A percentile compares a stretch with the other conserved stretches of the same genome.
Evolutionary conservation across 1,140 invertebrate species (phyloP).

Genomic region (Drosophila gunungcola): DNA sequence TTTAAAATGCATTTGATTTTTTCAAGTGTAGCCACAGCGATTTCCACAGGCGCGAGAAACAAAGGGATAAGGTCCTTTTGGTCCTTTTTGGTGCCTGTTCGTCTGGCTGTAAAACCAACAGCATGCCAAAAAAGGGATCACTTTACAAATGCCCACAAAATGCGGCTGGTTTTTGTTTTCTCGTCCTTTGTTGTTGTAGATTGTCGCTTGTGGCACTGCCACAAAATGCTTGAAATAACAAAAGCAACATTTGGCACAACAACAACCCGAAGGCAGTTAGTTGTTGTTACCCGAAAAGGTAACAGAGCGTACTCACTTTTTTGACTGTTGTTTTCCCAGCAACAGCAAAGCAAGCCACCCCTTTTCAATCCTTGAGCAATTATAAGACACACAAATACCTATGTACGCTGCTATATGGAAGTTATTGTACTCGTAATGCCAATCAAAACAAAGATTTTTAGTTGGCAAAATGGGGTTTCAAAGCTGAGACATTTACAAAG

Average conservation of each 20-base stretch:
- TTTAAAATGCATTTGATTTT: background rate
- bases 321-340: slow-evolving; percentile 11
- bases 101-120: slow-evolving; percentile 62
- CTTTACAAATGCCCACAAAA: slow-evolving; percentile 78
- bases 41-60: background rate
- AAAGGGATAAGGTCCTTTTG: slow-evolving; percentile 40
- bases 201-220: slow-evolving; percentile 48
- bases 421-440: slow-evolving; percentile 51
- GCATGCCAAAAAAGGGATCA: slow-evolving; percentile 62
- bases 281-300: slow-evolving; percentile 54
- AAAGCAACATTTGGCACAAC: slow-evolving; percentile 37
- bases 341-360: slow-evolving; percentile 6
- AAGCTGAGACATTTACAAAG: background rate
- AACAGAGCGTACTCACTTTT: slow-evolving; percentile 59
- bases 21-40: slow-evolving; percentile 6
- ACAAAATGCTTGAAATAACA: slow-evolving; percentile 28
- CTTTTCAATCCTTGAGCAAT: slow-evolving; percentile 25
- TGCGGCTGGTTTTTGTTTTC: slow-evolving; percentile 59
- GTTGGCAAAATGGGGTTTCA: slow-evolving; percentile 21
- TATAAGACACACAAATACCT: slow-evolving; percentile 20
- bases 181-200: slow-evolving; percentile 36
- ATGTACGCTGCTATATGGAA: slow-evolving; percentile 3
- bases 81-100: slow-evolving; percentile 21
- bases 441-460: slow-evolving; percentile 61
- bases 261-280: slow-evolving; percentile 11